Conservation (phyloP, 2,888 invertebrate species). For the Blera fallax region DNA sequence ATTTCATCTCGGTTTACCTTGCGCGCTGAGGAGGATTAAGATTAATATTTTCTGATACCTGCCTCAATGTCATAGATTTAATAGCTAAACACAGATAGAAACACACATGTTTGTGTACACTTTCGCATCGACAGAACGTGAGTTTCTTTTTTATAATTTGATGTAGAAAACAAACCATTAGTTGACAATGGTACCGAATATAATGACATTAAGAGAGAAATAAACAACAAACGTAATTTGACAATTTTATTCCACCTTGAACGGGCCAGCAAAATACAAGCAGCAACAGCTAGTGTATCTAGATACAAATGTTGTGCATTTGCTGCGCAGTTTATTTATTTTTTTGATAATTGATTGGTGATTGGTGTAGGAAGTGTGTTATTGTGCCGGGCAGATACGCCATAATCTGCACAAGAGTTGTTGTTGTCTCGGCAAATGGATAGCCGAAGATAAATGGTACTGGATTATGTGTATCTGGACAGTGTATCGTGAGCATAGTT, state of each 20-base stretch:
- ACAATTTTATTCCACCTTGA: slow-evolving; percentile 69
- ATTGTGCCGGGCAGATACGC: slow-evolving; percentile 33
- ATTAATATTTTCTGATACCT: slow-evolving; percentile 29
- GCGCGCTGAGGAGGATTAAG: slow-evolving; percentile 29
- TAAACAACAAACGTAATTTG: slow-evolving; percentile 61
- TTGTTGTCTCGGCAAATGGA: slow-evolving; percentile 38
- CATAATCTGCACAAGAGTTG: slow-evolving; percentile 40
- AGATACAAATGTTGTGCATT: slow-evolving; percentile 50
- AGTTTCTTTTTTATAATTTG: slow-evolving; percentile 33
- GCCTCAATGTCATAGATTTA: slow-evolving; percentile 44
- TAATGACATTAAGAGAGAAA: slow-evolving; percentile 48
- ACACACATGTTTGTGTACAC: no score
- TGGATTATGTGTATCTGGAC: slow-evolving; percentile 23
- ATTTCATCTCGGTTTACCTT: slow-evolving; percentile 21
- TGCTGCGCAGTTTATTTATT: slow-evolving; percentile 64
- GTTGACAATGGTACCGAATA: slow-evolving; percentile 59
- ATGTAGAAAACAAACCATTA: slow-evolving; percentile 50
- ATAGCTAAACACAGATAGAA: slow-evolving; percentile 36
- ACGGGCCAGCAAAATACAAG: slow-evolving; percentile 5
- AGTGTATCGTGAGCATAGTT: not conserved
- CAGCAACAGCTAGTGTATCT: not conserved
- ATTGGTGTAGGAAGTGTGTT: slow-evolving; percentile 50
- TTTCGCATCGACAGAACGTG: slow-evolving; percentile 44
- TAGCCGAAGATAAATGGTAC: slow-evolving; percentile 38
- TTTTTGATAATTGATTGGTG: slow-evolving; percentile 61